These are phyloP conservation scores for Lasioglossum zephyrum DNA, from an alignment of 2,888 invertebrate genomes.

Conservation along the genomic window DNA sequence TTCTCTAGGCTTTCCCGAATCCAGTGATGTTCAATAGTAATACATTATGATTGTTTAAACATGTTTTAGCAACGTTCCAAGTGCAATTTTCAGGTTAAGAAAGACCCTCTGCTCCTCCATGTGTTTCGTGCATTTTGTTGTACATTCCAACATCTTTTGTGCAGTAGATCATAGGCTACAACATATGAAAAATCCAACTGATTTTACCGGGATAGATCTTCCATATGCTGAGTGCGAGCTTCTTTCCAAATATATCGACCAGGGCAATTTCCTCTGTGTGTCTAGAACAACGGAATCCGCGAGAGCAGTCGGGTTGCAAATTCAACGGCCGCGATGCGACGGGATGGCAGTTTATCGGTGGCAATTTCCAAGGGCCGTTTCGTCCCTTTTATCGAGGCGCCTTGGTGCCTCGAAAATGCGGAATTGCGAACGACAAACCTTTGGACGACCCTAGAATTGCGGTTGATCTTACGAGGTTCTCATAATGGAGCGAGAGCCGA, in stretches of 20 bases:
- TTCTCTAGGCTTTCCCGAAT: no score
- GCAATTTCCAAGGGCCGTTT: not conserved
- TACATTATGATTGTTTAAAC: no score
- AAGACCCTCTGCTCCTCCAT: no score
- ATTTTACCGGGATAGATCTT: no score
- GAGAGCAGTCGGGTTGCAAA: not conserved
- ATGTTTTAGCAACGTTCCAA: no score
- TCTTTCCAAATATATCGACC: not conserved
- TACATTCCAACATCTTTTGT: no score
- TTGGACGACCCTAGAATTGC: conserved; percentile 25
- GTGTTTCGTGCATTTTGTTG: no score
- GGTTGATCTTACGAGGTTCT: conserved; percentile 36
- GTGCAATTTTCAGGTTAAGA: no score
- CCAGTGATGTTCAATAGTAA: no score
- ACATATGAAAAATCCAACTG: no score
- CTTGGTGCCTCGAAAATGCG: not conserved
- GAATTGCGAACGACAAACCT: conserved; percentile 16
- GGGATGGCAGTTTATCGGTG: not conserved
- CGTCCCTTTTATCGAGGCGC: not conserved
- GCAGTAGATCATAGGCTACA: no score
- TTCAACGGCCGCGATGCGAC: not conserved
- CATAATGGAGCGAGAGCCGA: conserved; percentile 31
- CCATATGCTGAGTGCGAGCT: no score
- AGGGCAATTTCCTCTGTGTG: not conserved
- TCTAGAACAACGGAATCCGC: not conserved